These are phyloP conservation scores for Apostichopus japonicus DNA, from an alignment of 35 echinoderm and acorn worm genomes.

Conservation along the genomic window DNA sequence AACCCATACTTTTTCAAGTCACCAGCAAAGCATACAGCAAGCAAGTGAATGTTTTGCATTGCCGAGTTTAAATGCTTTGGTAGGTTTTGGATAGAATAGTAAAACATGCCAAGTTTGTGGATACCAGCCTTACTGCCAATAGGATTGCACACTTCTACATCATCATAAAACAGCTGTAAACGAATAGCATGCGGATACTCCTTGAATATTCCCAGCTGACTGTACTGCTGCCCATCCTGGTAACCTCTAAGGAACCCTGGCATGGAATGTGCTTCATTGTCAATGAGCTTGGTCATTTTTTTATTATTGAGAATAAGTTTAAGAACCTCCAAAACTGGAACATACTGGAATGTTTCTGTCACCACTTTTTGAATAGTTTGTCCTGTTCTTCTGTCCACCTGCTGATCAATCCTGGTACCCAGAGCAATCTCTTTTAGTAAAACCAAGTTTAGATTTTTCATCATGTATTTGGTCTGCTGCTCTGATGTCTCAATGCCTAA, in stretches of 20 bases:
- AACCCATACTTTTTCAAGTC: constrained; percentile 75
- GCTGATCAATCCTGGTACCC: constrained; percentile 36
- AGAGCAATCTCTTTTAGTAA: neutral
- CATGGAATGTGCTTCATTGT: neutral
- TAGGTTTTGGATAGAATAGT: constrained; percentile 70
- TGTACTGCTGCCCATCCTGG: constrained; percentile 23
- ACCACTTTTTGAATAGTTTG: constrained; percentile 43
- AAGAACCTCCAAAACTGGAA: constrained; percentile 63
- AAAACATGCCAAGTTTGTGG: constrained; percentile 73
- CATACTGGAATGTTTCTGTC: constrained; percentile 73
- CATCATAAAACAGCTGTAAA: constrained; percentile 80
- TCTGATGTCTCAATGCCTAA: constrained; percentile 49
- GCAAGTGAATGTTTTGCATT: constrained; percentile 56
- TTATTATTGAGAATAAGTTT: constrained; percentile 61
- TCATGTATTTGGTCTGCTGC: constrained; percentile 52
- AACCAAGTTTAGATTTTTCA: constrained; percentile 17
- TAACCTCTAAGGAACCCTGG: constrained; percentile 36
- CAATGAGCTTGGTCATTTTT: constrained; percentile 6
- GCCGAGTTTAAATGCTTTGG: constrained; percentile 32
- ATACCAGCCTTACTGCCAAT: constrained; percentile 57
- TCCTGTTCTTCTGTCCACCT: constrained; percentile 21
- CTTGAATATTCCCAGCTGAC: constrained; percentile 51
- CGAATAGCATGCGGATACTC: constrained; percentile 62
- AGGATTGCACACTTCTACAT: constrained; percentile 67
- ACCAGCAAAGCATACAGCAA: constrained; percentile 54